Evolutionary conservation across 30 jellyfish, hydroid and myxozoan genomes (phyloP).

Genomic region (Turritopsis rubra): DNA sequence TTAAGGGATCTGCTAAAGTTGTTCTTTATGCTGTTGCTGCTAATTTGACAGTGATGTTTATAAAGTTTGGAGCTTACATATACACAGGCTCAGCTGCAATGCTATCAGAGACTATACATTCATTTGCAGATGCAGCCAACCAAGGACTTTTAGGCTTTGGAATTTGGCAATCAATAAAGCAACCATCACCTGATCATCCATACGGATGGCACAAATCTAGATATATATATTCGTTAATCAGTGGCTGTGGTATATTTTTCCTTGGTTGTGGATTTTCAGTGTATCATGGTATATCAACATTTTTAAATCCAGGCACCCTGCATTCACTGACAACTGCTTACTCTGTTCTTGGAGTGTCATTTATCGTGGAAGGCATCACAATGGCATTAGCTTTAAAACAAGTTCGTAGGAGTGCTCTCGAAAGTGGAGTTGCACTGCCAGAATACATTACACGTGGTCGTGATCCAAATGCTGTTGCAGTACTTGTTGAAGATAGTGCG

Average conservation of each 20-base stretch:
- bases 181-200: slow-evolving; percentile 99
- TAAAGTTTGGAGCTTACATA: slow-evolving; percentile 84
- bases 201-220: slow-evolving; percentile 97
- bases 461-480: slow-evolving; percentile 99
- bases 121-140: slow-evolving; percentile 96
- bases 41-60: slow-evolving; percentile 72
- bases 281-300: slow-evolving; percentile 81
- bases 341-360: slow-evolving; percentile 80
- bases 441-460: slow-evolving; percentile 94
- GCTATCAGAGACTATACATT: slow-evolving; percentile 93
- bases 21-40: slow-evolving; percentile 97
- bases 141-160: slow-evolving; percentile 94
- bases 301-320: slow-evolving; percentile 59
- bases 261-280: slow-evolving; percentile 94
- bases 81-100: slow-evolving; percentile 97
- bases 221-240: slow-evolving; percentile 74
- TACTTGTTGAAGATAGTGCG: slow-evolving; percentile 94
- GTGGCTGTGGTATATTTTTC: slow-evolving; percentile 96
- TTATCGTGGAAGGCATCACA: slow-evolving; percentile 76
- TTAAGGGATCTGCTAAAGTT: slow-evolving; percentile 92
- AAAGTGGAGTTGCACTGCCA: slow-evolving; percentile 72
- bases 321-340: slow-evolving; percentile 77
- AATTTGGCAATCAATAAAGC: slow-evolving; percentile 78
- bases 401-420: slow-evolving; percentile 81
- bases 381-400: slow-evolving; percentile 67